A percentile compares a stretch with the other conserved stretches of the same genome.
phyloP scores from a whole-genome alignment of 2,113 vertebrate genomes.

The Ceuthmochares aereus region DNA sequence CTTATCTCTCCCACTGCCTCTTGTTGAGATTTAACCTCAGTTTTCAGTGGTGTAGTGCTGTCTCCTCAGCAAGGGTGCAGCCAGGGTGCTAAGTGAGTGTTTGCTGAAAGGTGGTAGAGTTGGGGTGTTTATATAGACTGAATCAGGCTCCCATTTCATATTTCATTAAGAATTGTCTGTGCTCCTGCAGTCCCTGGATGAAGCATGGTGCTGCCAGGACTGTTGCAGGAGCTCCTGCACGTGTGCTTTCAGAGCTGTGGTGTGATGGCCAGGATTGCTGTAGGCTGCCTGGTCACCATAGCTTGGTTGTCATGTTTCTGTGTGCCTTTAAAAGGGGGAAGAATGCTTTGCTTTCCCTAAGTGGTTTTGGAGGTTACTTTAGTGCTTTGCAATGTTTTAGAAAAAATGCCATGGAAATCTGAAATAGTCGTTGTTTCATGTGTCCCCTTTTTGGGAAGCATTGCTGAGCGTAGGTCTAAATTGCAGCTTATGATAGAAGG shows the following conservation, averaged over 20 bases:
- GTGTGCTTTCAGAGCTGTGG: accelerated
- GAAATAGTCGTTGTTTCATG: neutral
- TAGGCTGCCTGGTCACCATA: neutral
- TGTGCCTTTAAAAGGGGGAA: neutral
- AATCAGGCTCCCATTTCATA: neutral
- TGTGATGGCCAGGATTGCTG: accelerated
- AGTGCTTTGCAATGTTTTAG: neutral
- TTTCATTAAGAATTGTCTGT: accelerated
- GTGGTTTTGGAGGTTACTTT: neutral
- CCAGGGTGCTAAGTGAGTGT: neutral
- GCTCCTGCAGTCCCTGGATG: neutral
- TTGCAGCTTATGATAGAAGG: neutral
- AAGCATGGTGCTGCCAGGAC: neutral
- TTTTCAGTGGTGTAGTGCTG: accelerated
- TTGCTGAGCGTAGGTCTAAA: neutral
- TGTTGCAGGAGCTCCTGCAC: accelerated
- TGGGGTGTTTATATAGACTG: neutral
- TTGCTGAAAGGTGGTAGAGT: neutral
- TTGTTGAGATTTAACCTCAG: neutral
- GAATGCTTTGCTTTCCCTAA: neutral
- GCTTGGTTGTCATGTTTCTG: accelerated
- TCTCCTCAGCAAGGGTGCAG: neutral
- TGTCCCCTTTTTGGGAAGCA: neutral
- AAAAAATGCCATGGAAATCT: neutral
- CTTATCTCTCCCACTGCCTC: neutral